Conservation (phyloP, 2,113 vertebrate species). For the Sylvia atricapilla region DNA sequence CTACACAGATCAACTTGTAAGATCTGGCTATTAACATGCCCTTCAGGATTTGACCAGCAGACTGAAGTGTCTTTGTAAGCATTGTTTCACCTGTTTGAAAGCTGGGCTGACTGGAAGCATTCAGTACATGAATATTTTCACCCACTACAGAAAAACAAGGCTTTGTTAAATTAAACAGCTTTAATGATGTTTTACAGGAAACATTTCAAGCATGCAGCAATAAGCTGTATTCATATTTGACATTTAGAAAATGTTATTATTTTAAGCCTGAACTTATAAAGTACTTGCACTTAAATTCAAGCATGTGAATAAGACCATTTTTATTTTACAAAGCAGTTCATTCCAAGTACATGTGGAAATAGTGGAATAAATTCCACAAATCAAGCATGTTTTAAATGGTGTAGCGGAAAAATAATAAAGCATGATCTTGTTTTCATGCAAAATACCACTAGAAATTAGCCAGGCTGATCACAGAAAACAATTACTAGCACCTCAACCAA, state of each 20-base stretch:
- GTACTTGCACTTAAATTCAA: conserved; percentile 16
- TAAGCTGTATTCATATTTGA: conserved; percentile 65
- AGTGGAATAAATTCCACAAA: background rate
- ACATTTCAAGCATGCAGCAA: conserved; percentile 72
- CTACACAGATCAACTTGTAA: background rate
- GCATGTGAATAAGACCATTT: conserved; percentile 9
- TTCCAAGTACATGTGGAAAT: background rate
- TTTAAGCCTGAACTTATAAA: conserved; percentile 37
- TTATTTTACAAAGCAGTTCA: background rate
- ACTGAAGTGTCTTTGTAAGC: conserved; percentile 48
- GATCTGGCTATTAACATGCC: background rate
- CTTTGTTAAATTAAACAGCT: conserved; percentile 70
- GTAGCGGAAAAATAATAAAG: background rate
- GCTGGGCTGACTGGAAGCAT: conserved; percentile 51
- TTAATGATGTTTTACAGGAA: conserved; percentile 73
- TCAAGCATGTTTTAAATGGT: background rate
- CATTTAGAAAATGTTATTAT: conserved; percentile 71
- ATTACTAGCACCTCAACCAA: background rate
- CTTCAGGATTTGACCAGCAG: background rate
- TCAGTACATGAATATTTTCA: conserved; percentile 69
- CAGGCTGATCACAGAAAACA: background rate
- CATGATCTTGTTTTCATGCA: background rate
- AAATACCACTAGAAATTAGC: background rate
- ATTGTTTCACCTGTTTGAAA: conserved; percentile 63
- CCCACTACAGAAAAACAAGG: conserved; percentile 70